These are phyloP conservation scores for Mastigias papua DNA, from an alignment of 30 jellyfish, hydroid and myxozoan genomes.

Conservation along the genomic window DNA sequence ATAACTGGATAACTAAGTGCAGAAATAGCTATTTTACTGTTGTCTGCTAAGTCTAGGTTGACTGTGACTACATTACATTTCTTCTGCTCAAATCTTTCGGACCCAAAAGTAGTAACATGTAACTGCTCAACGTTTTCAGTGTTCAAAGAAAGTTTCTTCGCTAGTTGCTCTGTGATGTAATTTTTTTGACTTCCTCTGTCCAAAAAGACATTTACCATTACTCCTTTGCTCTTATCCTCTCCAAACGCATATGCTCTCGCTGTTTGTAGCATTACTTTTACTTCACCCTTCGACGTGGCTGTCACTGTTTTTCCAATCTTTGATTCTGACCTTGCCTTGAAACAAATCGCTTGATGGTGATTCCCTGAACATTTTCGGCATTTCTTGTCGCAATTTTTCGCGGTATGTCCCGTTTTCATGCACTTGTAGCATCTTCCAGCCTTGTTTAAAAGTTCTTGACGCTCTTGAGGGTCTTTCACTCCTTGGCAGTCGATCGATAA, in stretches of 20 bases:
- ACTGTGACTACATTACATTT: conserved; percentile 11
- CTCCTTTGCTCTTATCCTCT: conserved; percentile 11
- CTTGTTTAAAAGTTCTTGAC: conserved; percentile 21
- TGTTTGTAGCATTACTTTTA: conserved; percentile 16
- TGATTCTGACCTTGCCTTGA: neutral
- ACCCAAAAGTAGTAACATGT: conserved; percentile 29
- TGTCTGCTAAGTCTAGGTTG: neutral
- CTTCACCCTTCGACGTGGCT: neutral
- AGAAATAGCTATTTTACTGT: neutral
- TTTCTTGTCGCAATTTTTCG: conserved; percentile 20
- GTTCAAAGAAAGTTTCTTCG: conserved; percentile 24
- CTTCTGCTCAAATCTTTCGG: neutral
- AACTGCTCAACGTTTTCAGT: neutral
- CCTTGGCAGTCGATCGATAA: conserved; percentile 33
- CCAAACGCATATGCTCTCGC: conserved; percentile 24
- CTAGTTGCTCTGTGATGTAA: conserved; percentile 39
- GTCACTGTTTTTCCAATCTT: neutral
- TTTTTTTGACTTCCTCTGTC: conserved; percentile 48
- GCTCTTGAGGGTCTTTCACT: conserved; percentile 12
- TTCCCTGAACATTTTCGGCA: conserved; percentile 17
- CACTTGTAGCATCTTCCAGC: conserved; percentile 48
- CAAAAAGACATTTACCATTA: conserved; percentile 10
- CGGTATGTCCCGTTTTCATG: conserved; percentile 40
- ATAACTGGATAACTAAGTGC: conserved; percentile 34
- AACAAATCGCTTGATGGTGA: conserved; percentile 37